Evolutionary conservation across 1,140 invertebrate species (phyloP).

Genomic region (Drosophila tropicalis): DNA sequence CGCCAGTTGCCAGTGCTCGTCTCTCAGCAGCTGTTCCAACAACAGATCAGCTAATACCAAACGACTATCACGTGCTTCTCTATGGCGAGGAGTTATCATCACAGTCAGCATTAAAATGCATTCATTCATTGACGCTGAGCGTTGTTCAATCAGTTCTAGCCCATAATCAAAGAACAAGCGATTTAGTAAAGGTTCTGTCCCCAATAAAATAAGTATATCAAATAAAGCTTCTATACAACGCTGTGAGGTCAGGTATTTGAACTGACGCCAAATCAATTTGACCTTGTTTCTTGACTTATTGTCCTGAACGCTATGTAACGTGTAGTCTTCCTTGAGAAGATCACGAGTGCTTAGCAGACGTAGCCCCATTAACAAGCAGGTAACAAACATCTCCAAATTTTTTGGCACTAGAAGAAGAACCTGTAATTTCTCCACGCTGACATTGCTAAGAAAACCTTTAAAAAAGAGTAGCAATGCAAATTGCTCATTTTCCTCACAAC

Average conservation of each 20-base stretch:
- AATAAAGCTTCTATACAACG: constrained; percentile 46
- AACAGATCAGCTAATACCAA: constrained; percentile 50
- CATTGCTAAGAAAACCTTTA: constrained; percentile 70
- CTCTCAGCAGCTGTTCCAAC: constrained; percentile 53
- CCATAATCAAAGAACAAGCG: constrained; percentile 65
- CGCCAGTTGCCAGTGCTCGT: constrained; percentile 76
- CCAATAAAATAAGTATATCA: constrained; percentile 65
- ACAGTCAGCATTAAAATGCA: constrained; percentile 57
- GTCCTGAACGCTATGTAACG: constrained; percentile 43
- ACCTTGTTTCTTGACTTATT: constrained; percentile 29
- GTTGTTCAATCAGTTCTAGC: constrained; percentile 56
- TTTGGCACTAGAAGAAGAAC: constrained; percentile 60
- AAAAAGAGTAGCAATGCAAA: constrained; percentile 71
- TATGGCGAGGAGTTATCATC: constrained; percentile 42
- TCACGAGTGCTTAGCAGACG: constrained; percentile 51
- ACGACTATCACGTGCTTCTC: constrained; percentile 29
- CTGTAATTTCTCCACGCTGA: constrained; percentile 57
- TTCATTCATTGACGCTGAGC: constrained; percentile 67
- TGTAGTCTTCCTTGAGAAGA: constrained; percentile 73
- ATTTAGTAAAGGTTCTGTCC: constrained; percentile 38
- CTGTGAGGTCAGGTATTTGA: constrained; percentile 64
- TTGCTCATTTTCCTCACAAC: constrained; percentile 73
- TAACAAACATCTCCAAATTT: constrained; percentile 73
- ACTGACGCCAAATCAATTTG: constrained; percentile 72
- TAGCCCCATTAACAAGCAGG: constrained; percentile 59